Percentiles rank a stretch among this genome's conserved stretches.
phyloP scores from a whole-genome alignment of 2,888 invertebrate genomes.

The Conomelus anceps region DNA sequence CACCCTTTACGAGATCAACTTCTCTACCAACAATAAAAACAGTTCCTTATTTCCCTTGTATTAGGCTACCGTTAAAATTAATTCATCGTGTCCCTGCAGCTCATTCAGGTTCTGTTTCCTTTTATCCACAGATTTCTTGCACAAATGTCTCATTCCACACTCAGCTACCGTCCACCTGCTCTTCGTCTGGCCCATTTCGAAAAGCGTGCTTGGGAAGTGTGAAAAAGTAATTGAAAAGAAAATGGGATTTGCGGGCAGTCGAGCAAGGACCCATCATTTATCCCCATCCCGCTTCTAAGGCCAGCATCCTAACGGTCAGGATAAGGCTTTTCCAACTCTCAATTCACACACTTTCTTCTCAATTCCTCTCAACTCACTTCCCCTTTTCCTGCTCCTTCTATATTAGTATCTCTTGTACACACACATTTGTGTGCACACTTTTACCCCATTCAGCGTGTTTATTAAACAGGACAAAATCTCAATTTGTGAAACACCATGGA shows the following conservation, averaged over 20 bases:
- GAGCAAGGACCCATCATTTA: slow-evolving; percentile 9
- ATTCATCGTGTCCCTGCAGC: background rate
- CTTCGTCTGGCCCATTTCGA: background rate
- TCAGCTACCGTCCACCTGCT: background rate
- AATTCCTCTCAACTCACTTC: background rate
- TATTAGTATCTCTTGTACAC: background rate
- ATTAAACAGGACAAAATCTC: background rate
- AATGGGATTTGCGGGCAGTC: slow-evolving; percentile 5
- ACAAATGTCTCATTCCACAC: background rate
- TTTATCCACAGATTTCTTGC: background rate
- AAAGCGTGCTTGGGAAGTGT: background rate
- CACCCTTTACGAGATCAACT: background rate
- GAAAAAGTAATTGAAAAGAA: slow-evolving; percentile 13
- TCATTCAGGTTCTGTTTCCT: slow-evolving; percentile 13
- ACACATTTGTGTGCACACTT: background rate
- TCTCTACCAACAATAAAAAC: background rate
- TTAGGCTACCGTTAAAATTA: no score
- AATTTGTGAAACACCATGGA: background rate
- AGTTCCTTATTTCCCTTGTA: background rate
- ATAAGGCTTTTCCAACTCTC: background rate
- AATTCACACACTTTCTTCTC: background rate
- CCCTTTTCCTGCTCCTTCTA: background rate
- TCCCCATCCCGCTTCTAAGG: background rate
- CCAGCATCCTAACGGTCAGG: background rate
- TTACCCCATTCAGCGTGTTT: background rate